Percentiles rank a stretch among this genome's conserved stretches.
These are phyloP conservation scores for Brachyptera putata DNA, from an alignment of 2,888 invertebrate species.

Conservation along the genomic window DNA sequence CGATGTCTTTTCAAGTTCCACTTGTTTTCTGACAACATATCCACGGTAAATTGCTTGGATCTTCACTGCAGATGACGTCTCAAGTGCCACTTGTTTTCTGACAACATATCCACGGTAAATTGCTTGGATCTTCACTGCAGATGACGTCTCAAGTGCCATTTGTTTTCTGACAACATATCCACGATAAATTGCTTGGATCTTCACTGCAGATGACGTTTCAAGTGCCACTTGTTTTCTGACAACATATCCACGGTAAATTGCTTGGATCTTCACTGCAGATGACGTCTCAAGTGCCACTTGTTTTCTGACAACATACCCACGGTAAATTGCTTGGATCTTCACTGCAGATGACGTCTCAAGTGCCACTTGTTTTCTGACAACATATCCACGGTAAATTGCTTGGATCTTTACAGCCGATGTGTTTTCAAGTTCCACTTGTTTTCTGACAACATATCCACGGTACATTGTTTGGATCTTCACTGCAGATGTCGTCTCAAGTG, in stretches of 20 bases:
- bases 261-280: background rate
- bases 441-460: too few relatives aligned
- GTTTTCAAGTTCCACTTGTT: too few relatives aligned
- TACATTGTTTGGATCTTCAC: constrained; percentile 43
- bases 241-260: background rate
- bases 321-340: background rate
- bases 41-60: background rate
- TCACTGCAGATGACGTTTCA: background rate
- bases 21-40: background rate
- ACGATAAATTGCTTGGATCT: background rate
- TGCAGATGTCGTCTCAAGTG: constrained; percentile 32
- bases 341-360: background rate
- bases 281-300: background rate
- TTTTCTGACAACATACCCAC: background rate
- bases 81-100: too few relatives aligned
- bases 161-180: background rate
- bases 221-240: background rate
- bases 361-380: background rate
- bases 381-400: background rate
- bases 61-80: too few relatives aligned
- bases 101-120: too few relatives aligned
- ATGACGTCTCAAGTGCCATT: background rate
- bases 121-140: background rate
- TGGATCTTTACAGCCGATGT: background rate
- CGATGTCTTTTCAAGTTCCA: background rate